Base-by-base conservation (phyloP, 2,113 vertebrate genomes). In the Accipiter cooperii region DNA sequence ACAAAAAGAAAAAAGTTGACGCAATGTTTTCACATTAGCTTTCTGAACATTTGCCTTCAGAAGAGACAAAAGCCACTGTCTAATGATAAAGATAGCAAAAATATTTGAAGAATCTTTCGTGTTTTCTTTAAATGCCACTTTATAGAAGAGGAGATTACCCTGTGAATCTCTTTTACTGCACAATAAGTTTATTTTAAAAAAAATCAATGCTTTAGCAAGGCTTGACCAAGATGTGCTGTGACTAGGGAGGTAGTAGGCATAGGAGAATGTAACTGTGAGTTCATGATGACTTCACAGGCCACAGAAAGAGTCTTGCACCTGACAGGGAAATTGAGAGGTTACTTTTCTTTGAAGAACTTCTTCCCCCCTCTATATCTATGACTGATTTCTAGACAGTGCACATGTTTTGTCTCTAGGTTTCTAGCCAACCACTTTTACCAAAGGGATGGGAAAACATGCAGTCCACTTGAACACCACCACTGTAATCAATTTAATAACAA, bases 391-490 rank as follows among this genome's bases (percentile, higher is more conserved):
- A 74, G 17, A 44, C 17, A 40, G 3, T 60, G 42, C n/a, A 74
- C 5, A 75, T n/a, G 17, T 38, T 24, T 75, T 70, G 4, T 71
- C 36, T 63, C 17, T 52, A 77, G 13, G 8, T 69, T 88, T 92
- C 52, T 38, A 55, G 5, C 6, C 24, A 93, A 76, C 1, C 2
- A 8, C 49, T 92, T 89, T 81, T 51, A 78, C 2, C 8, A 51
- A 51, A 29, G 2, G 11, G 2, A 2, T n/a, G 8, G 17, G 47
- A 64, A 73, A 81, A 52, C 8, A 52, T 18, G 7, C 16, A 46
- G 13, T 58, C 17, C 28, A 19, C 3, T 46, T 2, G 3, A 68
- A 55, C 1, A 2, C 17, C 28, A 26, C 8, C 3, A 13, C 12
- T 69, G 12, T 57, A 76, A 73, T 11, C 0, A 63, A 47, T 51